phyloP scores from a whole-genome alignment of 2,113 vertebrate species.

The Eptesicus fuscus region DNA sequence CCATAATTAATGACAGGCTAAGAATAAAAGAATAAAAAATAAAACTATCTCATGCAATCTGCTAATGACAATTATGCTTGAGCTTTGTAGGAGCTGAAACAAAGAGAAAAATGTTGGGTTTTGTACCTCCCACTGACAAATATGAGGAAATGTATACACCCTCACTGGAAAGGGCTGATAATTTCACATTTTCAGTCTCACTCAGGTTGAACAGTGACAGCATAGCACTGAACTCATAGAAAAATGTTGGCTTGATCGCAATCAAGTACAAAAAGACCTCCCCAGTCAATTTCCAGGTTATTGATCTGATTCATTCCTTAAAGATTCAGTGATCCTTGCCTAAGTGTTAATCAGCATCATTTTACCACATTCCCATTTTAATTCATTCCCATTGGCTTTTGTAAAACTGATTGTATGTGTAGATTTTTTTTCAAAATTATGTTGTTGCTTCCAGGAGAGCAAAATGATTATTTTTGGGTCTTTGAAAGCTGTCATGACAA shows the following conservation, averaged over 20 bases:
- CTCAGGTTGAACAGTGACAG: background rate
- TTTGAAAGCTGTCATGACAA: constrained; percentile 65
- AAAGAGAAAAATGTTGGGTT: background rate
- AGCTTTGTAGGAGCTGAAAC: background rate
- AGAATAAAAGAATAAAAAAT: background rate
- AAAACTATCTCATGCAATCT: background rate
- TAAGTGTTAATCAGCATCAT: background rate
- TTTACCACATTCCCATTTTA: constrained; percentile 20
- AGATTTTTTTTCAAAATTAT: background rate
- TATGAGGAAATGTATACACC: background rate
- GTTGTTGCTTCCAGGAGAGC: constrained; percentile 62
- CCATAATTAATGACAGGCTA: background rate
- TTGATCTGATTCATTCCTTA: background rate
- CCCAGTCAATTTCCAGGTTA: background rate
- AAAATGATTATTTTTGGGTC: constrained; percentile 61
- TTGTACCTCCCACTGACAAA: background rate
- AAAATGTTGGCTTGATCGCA: background rate
- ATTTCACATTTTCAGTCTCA: background rate
- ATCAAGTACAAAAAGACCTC: background rate
- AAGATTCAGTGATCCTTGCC: background rate
- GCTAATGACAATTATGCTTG: background rate
- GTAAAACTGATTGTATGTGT: background rate
- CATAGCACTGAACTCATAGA: background rate
- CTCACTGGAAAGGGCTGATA: background rate
- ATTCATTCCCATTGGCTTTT: background rate